Evolutionary conservation across 1,140 invertebrate genomes (phyloP), one percentile per base, ranked within the genome.

Genomic region (Drosophila simulans): DNA sequence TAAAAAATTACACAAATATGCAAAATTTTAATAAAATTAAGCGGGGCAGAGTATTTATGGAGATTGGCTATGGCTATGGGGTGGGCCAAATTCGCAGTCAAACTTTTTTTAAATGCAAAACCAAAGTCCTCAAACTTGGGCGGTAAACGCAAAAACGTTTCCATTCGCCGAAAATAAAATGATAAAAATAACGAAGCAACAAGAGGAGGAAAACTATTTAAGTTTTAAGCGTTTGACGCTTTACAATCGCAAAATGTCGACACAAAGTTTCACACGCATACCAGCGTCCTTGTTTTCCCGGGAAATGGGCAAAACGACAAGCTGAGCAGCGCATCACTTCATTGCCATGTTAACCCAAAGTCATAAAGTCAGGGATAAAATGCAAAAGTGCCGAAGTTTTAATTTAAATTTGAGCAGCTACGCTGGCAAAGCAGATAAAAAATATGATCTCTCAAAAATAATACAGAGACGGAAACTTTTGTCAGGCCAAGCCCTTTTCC

Each of bases 171-270:
- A 57, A 72, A 77, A 49, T 68, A 73, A 68, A 69, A 77, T 65
- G 51, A 65, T 54, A 63, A 63, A 62, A 58, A 57, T 55, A 57
- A 63, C 35, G 31, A 42, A 63, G 53, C 75, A 72, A 59, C 34
- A 56, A 52, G 45, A 65, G 35, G 13, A 45, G 48, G 22, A 55
- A 43, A 81, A 71, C 80, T 82, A 89, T 89, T 89, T 89, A 89
- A 89, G 85, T 89, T 89, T 89, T 84, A 89, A 89, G 77, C 73
- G 85, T 80, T 88, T 89, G 84, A 79, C 84, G 80, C 80, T 89
- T 89, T 89, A 90, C 85, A 89, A 80, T 80, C 84, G 70, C 84
- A 89, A 89, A 88, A 89, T 88, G 80, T 77, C 76, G 79, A 72
- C 77, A 77, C 69, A 89, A 89, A 89, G 84, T 90, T 89, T 89